Evolutionary conservation across 2,113 vertebrate genomes (phyloP).

Genomic region (Ctenomys sociabilis): DNA sequence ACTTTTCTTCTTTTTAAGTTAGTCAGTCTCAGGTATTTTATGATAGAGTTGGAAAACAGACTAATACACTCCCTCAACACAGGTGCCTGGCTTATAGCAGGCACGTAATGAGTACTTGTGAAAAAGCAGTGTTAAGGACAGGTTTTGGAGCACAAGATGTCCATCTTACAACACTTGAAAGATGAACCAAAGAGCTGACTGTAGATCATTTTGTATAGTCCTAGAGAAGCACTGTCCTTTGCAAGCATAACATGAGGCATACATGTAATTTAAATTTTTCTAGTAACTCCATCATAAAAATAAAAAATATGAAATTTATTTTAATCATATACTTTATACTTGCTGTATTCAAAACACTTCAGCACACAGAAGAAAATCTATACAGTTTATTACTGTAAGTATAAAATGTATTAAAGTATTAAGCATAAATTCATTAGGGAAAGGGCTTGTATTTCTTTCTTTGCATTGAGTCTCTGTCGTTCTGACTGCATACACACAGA

Average conservation of each 20-base stretch:
- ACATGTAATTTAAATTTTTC: background rate
- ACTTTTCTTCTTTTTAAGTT: background rate
- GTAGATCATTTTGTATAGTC: accelerated
- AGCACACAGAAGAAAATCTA: background rate
- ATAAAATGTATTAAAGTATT: background rate
- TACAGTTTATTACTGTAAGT: background rate
- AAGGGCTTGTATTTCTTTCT: background rate
- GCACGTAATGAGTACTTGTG: background rate
- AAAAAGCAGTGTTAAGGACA: background rate
- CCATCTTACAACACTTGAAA: background rate
- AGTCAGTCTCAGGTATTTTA: background rate
- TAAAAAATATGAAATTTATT: background rate
- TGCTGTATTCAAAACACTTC: background rate
- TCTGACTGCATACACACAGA: accelerated
- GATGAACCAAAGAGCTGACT: background rate
- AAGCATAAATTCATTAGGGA: background rate
- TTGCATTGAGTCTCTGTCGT: background rate
- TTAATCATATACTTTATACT: background rate
- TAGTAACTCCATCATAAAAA: background rate
- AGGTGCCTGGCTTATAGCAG: accelerated
- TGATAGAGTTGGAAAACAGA: background rate
- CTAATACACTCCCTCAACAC: background rate
- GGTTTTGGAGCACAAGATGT: background rate
- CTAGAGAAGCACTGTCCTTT: background rate
- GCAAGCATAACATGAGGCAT: background rate